These are phyloP conservation scores for Clepsis dumicolana DNA, from an alignment of 2,888 invertebrate species.

Conservation along the genomic window DNA sequence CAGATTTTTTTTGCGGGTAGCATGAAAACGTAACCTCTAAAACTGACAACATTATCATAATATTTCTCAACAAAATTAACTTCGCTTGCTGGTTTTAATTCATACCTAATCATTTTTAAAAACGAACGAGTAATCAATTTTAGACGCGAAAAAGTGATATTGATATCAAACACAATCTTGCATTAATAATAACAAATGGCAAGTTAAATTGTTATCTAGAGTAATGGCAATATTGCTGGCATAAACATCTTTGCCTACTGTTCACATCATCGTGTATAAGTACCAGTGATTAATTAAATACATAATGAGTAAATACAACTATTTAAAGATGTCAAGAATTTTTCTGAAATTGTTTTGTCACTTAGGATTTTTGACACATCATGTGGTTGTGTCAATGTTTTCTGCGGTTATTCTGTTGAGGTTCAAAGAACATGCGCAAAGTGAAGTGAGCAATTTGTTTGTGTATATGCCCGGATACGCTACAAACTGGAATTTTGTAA, in stretches of 20 bases:
- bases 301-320: not conserved
- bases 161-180: no score
- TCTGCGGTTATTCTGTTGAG: not conserved
- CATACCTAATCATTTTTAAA: no score
- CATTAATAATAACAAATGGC: not conserved
- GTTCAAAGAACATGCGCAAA: not conserved
- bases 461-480: slow-evolving; percentile 9
- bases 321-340: not conserved
- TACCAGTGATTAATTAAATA: not conserved
- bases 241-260: not conserved
- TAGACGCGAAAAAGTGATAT: no score
- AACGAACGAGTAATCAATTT: no score
- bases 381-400: not conserved
- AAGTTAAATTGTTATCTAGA: not conserved
- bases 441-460: not conserved
- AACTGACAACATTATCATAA: no score
- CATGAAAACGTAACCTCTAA: no score
- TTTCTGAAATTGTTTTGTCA: not conserved
- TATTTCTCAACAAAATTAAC: no score
- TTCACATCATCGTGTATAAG: not conserved
- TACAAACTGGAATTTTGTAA: slow-evolving; percentile 55
- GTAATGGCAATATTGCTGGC: not conserved
- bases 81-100: no score
- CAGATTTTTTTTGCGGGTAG: no score
- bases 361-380: not conserved